phyloP scores from a whole-genome alignment of 2,797 vertebrate species.

The Acrocephalus scirpaceus region DNA sequence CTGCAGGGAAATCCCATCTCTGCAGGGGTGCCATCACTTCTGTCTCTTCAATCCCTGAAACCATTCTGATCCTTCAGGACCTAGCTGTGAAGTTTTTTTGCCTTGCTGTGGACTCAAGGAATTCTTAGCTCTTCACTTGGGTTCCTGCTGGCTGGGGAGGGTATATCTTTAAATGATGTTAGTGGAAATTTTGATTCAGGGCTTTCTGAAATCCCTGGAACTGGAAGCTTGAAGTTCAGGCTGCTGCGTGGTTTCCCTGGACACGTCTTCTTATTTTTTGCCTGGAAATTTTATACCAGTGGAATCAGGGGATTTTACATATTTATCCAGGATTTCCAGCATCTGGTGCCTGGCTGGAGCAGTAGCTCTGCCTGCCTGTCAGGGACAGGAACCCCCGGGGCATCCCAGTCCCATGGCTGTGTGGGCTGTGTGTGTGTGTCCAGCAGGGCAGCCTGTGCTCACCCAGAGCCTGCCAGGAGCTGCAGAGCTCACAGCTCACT shows the following conservation, averaged over 20 bases:
- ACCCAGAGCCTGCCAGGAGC: background rate
- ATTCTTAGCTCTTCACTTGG: background rate
- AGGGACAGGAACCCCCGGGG: fast-evolving
- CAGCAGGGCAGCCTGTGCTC: background rate
- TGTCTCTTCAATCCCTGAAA: background rate
- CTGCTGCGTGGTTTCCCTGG: background rate
- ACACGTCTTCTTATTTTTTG: background rate
- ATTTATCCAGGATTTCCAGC: conserved; percentile 45
- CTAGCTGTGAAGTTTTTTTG: background rate
- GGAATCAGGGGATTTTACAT: conserved; percentile 24
- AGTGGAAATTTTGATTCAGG: conserved; percentile 46
- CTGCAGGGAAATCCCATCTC: background rate
- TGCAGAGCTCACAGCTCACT: background rate
- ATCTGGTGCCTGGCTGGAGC: conserved; percentile 19
- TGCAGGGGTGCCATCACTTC: background rate
- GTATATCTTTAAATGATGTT: background rate
- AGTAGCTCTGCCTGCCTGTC: background rate
- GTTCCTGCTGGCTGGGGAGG: background rate
- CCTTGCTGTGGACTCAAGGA: background rate
- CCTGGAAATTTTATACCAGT: conserved; percentile 34
- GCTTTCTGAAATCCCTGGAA: conserved; percentile 53
- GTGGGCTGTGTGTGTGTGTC: background rate
- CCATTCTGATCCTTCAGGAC: background rate
- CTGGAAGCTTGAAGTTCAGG: background rate
- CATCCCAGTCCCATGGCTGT: fast-evolving